Percentiles rank a stretch among this genome's conserved stretches.
These are phyloP conservation scores for Pangasius mekongensis DNA, from an alignment of 2,797 vertebrate genomes.

Conservation along the genomic window DNA sequence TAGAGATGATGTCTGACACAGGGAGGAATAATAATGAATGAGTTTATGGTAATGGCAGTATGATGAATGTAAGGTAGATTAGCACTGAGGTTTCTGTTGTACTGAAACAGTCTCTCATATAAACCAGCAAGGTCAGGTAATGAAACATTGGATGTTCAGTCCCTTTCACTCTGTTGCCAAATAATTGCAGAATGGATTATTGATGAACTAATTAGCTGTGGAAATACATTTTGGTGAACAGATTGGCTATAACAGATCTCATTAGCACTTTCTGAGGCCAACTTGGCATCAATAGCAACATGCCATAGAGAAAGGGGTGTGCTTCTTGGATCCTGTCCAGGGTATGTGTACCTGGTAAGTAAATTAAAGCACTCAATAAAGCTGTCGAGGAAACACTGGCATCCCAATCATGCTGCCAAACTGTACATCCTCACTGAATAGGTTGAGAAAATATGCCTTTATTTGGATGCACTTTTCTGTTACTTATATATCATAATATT, in stretches of 20 bases:
- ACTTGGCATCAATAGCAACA: background rate
- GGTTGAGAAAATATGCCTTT: constrained; percentile 12
- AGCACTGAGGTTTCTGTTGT: constrained; percentile 3
- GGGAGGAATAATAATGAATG: constrained; percentile 36
- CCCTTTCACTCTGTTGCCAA: constrained; percentile 12
- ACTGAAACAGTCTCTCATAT: constrained; percentile 5
- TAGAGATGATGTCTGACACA: constrained; percentile 5
- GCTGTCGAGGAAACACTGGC: constrained; percentile 23
- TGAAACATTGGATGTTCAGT: constrained; percentile 4
- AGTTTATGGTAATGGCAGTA: constrained; percentile 37
- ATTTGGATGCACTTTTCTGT: background rate
- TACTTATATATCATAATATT: background rate
- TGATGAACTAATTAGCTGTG: constrained; percentile 75
- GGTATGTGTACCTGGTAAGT: constrained; percentile 46
- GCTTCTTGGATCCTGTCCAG: constrained; percentile 49
- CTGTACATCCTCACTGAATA: background rate
- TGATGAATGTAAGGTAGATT: constrained; percentile 35
- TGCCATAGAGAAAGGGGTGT: constrained; percentile 19
- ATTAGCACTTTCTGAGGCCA: constrained; percentile 21
- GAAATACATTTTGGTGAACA: constrained; percentile 69
- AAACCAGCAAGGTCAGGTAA: constrained; percentile 29
- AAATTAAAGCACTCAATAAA: constrained; percentile 38
- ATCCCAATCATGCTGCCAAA: background rate
- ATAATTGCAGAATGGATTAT: constrained; percentile 67
- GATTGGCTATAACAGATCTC: constrained; percentile 68